A percentile compares a stretch with the other conserved stretches of the same genome.
These are phyloP conservation scores for Allygus modestus DNA, from an alignment of 2,888 invertebrate species.

Conservation along the genomic window DNA sequence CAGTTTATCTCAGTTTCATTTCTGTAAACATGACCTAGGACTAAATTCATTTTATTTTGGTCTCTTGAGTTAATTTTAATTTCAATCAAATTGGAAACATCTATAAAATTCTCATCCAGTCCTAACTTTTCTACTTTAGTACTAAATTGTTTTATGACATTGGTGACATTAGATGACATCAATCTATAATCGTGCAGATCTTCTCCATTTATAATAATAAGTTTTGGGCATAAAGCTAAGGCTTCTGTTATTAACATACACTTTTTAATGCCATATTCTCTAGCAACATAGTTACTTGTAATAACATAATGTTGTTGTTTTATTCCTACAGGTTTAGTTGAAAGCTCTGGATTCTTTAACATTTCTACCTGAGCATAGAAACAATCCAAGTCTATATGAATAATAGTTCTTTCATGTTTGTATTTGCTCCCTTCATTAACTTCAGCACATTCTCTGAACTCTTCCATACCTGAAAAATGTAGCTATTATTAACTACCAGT, in stretches of 20 bases:
- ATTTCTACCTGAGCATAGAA: constrained; percentile 94
- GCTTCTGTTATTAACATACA: constrained; percentile 89
- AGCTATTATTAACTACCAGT: neutral
- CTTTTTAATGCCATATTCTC: constrained; percentile 86
- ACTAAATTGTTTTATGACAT: constrained; percentile 84
- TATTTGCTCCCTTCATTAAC: constrained; percentile 22
- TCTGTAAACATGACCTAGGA: constrained; percentile 55
- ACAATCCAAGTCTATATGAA: constrained; percentile 90
- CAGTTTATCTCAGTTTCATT: constrained; percentile 77
- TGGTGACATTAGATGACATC: constrained; percentile 86
- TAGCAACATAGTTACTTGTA: constrained; percentile 90
- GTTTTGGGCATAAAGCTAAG: constrained; percentile 83
- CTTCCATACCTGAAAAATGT: constrained; percentile 57
- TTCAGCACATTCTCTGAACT: constrained; percentile 51
- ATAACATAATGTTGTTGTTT: constrained; percentile 92
- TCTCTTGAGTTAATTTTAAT: constrained; percentile 57
- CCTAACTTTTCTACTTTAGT: constrained; percentile 88
- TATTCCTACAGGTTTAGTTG: constrained; percentile 84
- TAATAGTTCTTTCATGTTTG: constrained; percentile 82
- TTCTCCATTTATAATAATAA: constrained; percentile 89
- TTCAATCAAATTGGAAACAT: constrained; percentile 83
- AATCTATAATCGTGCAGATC: constrained; percentile 89
- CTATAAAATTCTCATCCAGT: constrained; percentile 91
- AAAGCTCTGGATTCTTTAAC: constrained; percentile 83
- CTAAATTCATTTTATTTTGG: neutral